Base-by-base conservation (phyloP, 2,113 vertebrate genomes). In the Vidua chalybeata region DNA sequence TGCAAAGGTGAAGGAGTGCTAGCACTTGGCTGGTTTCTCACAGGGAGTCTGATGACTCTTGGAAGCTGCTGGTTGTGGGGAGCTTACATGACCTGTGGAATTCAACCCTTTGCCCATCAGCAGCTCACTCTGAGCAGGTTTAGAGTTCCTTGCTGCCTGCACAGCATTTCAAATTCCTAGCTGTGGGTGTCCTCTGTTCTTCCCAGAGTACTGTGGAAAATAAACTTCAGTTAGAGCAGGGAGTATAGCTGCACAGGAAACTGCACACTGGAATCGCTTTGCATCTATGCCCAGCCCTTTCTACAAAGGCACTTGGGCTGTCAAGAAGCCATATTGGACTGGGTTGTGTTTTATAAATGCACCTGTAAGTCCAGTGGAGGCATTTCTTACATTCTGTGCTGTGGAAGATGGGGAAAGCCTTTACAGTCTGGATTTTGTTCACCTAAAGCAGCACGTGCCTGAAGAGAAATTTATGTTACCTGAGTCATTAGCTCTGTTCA, bases 1-100 rank as follows among this genome's bases (percentile, higher is more conserved):
- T 15, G 99, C 99, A 20, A 99, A 99, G 99, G 99, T 99, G 82
- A 95, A 94, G 26, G 3, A 1, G 7, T 66, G 52, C 48, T 79
- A 27, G 28, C 2, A 15, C n/a, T 20, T 33, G 61, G 45, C 64
- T 21, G 0, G 43, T 67, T 82, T 33, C 16, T 27, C 15, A 4
- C 13, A 1, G 9, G 55, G 43, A 64, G 7, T 75, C 59, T 67
- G 28, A 11, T 52, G 66, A 20, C 0, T 0, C 24, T 75, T 39
- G 41, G 48, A 51, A 87, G 46, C 46, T 48, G 23, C 59, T 80
- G 86, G 9, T 15, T 46, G 7, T 1, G 3, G 35, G 49, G 37
- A 13, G 15, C 58, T 82, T 28, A 13, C 46, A 6, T 46, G 81
- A 61, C 22, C 10, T 3, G 9, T 8, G 4, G 20, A 58, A 31